phyloP scores from a whole-genome alignment of 2,797 vertebrate species.

The Pterois miles region DNA sequence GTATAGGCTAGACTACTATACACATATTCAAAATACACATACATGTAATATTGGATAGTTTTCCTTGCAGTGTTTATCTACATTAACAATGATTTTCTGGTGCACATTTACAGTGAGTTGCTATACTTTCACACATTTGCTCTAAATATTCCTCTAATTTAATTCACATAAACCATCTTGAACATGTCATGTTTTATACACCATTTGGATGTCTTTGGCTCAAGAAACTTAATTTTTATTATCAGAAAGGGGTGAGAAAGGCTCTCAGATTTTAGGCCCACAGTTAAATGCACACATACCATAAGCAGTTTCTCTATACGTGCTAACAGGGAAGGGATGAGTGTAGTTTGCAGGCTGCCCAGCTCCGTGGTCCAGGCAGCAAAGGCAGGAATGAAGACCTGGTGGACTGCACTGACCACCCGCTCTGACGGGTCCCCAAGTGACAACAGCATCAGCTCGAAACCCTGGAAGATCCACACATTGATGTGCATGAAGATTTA shows the following conservation, averaged over 20 bases:
- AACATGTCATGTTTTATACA: not conserved
- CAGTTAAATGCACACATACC: constrained; percentile 70
- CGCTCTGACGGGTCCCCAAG: constrained; percentile 97
- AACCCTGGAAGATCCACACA: constrained; percentile 84
- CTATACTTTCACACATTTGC: not conserved
- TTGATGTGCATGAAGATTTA: not conserved
- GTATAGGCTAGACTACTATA: not conserved
- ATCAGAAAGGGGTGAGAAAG: not conserved
- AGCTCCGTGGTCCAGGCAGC: constrained; percentile 98
- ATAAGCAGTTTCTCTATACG: constrained; percentile 96
- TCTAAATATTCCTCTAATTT: not conserved
- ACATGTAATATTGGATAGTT: not conserved
- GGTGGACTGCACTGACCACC: constrained; percentile 95
- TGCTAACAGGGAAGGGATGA: constrained; percentile 93
- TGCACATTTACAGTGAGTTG: not conserved
- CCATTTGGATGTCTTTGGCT: not conserved
- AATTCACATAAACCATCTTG: not conserved
- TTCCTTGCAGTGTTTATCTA: not conserved
- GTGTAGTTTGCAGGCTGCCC: constrained; percentile 91
- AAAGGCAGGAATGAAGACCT: constrained; percentile 98
- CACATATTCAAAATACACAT: not conserved
- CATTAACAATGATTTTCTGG: not conserved
- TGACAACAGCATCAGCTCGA: constrained; percentile 95
- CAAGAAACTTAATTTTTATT: not conserved
- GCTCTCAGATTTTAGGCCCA: not conserved